These are phyloP conservation scores for Sebastes ruberrimus DNA, from an alignment of 2,797 vertebrate genomes.

Conservation along the genomic window DNA sequence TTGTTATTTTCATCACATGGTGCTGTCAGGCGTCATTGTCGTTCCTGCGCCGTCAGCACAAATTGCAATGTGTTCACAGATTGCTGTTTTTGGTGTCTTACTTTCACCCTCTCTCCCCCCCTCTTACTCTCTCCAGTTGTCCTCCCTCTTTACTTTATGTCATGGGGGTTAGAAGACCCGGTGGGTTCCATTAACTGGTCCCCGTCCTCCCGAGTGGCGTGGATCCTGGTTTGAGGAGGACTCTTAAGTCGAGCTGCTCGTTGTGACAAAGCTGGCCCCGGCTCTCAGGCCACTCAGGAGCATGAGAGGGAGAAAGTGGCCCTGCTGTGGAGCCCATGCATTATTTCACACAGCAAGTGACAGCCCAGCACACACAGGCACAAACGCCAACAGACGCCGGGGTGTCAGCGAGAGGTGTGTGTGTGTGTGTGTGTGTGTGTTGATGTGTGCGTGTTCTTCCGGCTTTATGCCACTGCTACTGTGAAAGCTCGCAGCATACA, in stretches of 20 bases:
- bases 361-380: conserved; percentile 60
- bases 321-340: conserved; percentile 70
- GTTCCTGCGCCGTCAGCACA: conserved; percentile 70
- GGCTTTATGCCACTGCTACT: conserved; percentile 5
- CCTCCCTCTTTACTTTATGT: not conserved
- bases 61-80: conserved; percentile 56
- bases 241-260: conserved; percentile 37
- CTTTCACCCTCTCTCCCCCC: conserved; percentile 19
- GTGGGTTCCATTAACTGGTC: conserved; percentile 60
- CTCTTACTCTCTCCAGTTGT: not conserved
- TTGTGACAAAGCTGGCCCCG: conserved; percentile 52
- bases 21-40: conserved; percentile 69
- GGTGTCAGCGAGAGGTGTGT: conserved; percentile 56
- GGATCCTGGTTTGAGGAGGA: conserved; percentile 23
- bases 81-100: conserved; percentile 55
- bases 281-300: conserved; percentile 58
- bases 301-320: conserved; percentile 51
- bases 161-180: conserved; percentile 9
- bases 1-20: conserved; percentile 81
- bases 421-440: not conserved
- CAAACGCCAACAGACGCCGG: conserved; percentile 62
- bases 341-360: conserved; percentile 81
- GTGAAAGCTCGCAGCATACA: conserved; percentile 18
- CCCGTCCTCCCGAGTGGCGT: conserved; percentile 26
- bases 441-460: conserved; percentile 16